Base-by-base conservation (phyloP, 2,113 vertebrate species). In the Amazona vittata region DNA sequence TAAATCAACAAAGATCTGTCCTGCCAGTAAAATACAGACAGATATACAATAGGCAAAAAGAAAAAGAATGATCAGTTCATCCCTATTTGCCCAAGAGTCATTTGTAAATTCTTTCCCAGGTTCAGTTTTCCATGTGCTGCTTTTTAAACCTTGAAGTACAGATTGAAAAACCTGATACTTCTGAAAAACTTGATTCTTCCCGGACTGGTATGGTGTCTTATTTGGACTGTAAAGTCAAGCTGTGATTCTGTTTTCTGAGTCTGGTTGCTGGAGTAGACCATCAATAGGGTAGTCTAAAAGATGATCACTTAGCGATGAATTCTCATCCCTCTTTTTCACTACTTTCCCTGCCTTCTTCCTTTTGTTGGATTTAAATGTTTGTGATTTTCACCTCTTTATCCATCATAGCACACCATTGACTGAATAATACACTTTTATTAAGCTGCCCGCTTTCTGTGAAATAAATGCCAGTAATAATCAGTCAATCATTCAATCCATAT, bases 381-480 rank as follows among this genome's bases (percentile, higher is more conserved):
- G 92, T 87, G 94, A 97, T 96, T 95, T 96, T 93, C 95, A 95
- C 90, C 95, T 96, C 95, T 96, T 94, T 92, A 95, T 96, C 95
- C 95, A 92, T 92, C 77, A 81, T 53, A 95, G 92, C 83, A 62
- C 50, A 76, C 68, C 90, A 95, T 26, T 92, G 95, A 96, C 89
- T 96, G 95, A 96, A 96, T 95, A 96, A 96, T 94, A 89, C 86
- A 93, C 70, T 92, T 97, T 93, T 93, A 96, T 95, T 92, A 92
- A 96, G 91, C 92, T 86, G 89, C 95, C 91, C 89, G 89, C 83
- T 93, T 92, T 96, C 89, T 95, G 90, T 76, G 95, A 93, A 96
- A 96, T 96, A 97, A 96, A 96, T 95, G 96, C 92, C 90, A 92
- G 95, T 89, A 96, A 96, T 96, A 96, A 96, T 96, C 95, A 97